Conservation (phyloP, 2,888 invertebrate species). For the Arctia plantaginis region DNA sequence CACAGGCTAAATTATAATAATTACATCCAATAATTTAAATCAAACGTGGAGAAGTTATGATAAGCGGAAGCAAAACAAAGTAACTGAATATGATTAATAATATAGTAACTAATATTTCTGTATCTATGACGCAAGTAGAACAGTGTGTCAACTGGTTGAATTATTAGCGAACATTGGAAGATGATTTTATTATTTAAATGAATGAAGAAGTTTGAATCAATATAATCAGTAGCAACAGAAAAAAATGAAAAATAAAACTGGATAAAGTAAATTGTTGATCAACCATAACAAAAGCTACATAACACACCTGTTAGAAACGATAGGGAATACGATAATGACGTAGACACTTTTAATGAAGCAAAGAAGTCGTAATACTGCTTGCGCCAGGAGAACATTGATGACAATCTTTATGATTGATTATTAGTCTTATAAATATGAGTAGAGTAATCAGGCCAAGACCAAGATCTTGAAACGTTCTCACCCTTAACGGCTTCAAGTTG, state of each 20-base stretch:
- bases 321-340: constrained; percentile 56
- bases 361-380: constrained; percentile 48
- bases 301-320: constrained; percentile 57
- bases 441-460: constrained; percentile 78
- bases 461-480: constrained; percentile 76
- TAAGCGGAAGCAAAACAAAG: constrained; percentile 69
- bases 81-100: constrained; percentile 65
- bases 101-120: constrained; percentile 65
- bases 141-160: constrained; percentile 28
- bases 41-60: constrained; percentile 55
- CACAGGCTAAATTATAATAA: constrained; percentile 57
- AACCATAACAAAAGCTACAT: constrained; percentile 17
- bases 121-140: constrained; percentile 64
- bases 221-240: neutral
- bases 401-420: constrained; percentile 76
- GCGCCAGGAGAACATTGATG: constrained; percentile 58
- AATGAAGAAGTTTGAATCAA: neutral
- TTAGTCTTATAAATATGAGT: constrained; percentile 76
- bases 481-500: constrained; percentile 69
- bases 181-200: neutral
- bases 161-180: neutral
- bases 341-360: constrained; percentile 60
- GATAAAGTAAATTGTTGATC: constrained; percentile 13
- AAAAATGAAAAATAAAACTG: neutral
- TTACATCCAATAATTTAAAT: constrained; percentile 59